A percentile compares a stretch with the other conserved stretches of the same genome.
These are phyloP conservation scores for Aleiodes leptofemur DNA, from an alignment of 2,888 invertebrate genomes.

Conservation along the genomic window DNA sequence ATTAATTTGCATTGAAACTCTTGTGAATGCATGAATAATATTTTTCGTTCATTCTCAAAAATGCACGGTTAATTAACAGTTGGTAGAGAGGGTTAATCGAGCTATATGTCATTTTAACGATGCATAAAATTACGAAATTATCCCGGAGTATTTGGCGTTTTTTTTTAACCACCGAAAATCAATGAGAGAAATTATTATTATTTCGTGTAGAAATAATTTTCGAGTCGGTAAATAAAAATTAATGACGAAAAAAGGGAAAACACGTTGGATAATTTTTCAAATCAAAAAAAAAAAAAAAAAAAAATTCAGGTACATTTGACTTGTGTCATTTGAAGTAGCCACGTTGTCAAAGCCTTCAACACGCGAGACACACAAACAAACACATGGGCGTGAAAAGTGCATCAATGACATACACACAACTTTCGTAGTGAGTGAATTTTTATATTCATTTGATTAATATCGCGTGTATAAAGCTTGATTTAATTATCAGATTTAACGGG, in stretches of 20 bases:
- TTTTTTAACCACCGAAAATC: not conserved
- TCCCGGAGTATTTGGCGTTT: conserved; percentile 51
- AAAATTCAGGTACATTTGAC: not conserved
- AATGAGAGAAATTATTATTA: conserved; percentile 23
- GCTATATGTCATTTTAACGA: conserved; percentile 67
- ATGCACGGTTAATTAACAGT: conserved; percentile 64
- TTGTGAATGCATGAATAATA: conserved; percentile 8
- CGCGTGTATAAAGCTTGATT: conserved; percentile 63
- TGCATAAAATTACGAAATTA: conserved; percentile 67
- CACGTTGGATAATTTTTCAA: too few species aligned
- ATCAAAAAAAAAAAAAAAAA: not conserved
- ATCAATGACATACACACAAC: not conserved
- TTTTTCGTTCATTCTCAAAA: conserved; percentile 56
- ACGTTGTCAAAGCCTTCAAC: not conserved
- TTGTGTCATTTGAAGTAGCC: conserved; percentile 9
- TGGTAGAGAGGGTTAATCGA: conserved; percentile 62
- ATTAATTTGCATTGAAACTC: conserved; percentile 60
- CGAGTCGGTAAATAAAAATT: conserved; percentile 8
- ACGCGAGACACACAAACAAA: conserved; percentile 3
- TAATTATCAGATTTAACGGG: conserved; percentile 69
- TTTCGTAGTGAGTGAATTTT: not conserved
- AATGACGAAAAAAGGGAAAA: too few species aligned
- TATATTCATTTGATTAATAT: conserved; percentile 62
- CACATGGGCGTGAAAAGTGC: conserved; percentile 38
- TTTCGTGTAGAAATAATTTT: not conserved